Percentiles rank a stretch among this genome's conserved stretches.
phyloP scores from a whole-genome alignment of 2,888 invertebrate genomes.

The Diloba caeruleocephala region DNA sequence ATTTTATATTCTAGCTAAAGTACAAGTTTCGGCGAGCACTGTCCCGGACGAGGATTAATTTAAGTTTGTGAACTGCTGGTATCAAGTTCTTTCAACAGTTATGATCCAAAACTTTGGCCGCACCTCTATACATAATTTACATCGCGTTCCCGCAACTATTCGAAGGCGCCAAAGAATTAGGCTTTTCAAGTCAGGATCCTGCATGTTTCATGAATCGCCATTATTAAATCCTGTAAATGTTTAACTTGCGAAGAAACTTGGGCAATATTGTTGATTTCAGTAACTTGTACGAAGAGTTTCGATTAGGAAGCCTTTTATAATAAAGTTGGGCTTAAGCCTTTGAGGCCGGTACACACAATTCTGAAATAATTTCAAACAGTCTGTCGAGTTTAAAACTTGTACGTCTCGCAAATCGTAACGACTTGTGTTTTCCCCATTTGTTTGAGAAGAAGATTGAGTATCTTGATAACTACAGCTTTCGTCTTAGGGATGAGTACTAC shows the following conservation, averaged over 20 bases:
- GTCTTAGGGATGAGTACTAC: no score
- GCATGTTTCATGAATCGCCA: slow-evolving; percentile 7
- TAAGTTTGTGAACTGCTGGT: slow-evolving; percentile 42
- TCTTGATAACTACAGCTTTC: no score
- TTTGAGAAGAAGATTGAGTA: no score
- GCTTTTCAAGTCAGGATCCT: slow-evolving; percentile 1
- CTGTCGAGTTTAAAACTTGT: slow-evolving; percentile 6
- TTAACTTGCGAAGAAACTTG: slow-evolving; percentile 14
- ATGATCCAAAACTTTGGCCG: slow-evolving; percentile 21
- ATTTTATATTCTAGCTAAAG: slow-evolving; percentile 28
- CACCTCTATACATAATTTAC: slow-evolving; percentile 8
- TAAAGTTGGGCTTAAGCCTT: slow-evolving; percentile 6
- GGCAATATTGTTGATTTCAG: slow-evolving; percentile 15
- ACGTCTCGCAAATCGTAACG: not conserved
- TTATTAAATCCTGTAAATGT: slow-evolving; percentile 21
- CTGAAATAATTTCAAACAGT: not conserved
- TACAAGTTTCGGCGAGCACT: slow-evolving; percentile 11
- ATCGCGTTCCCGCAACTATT: not conserved
- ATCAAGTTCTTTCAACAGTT: slow-evolving; percentile 39
- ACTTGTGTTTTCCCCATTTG: no score
- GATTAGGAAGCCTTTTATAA: slow-evolving; percentile 12
- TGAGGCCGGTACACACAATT: not conserved
- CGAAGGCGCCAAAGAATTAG: not conserved
- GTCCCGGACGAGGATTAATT: slow-evolving; percentile 34
- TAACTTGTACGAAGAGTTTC: not conserved